Evolutionary conservation across 2,113 vertebrate genomes (phyloP).

Genomic region (Daboia siamensis): DNA sequence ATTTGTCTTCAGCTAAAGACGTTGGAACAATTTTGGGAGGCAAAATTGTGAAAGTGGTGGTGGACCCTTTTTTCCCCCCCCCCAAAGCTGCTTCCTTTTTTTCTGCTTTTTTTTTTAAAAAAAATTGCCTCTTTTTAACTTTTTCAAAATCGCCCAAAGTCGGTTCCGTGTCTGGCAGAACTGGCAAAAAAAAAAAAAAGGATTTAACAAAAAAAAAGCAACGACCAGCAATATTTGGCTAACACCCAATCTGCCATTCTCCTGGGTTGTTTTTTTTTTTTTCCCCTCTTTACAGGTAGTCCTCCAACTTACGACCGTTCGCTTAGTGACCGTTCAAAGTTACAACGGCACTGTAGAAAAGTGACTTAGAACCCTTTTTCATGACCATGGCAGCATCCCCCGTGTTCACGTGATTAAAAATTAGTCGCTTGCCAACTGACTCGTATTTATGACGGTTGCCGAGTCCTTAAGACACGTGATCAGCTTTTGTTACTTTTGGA

Average conservation of each 20-base stretch:
- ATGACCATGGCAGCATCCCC: fast-evolving
- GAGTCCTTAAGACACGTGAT: background rate
- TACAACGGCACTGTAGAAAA: too few species aligned
- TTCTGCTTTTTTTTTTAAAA: background rate
- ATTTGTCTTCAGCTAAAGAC: background rate
- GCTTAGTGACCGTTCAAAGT: background rate
- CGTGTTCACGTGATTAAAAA: background rate
- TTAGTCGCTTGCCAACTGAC: background rate
- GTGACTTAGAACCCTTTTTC: background rate
- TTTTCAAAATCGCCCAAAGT: background rate
- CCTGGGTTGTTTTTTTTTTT: too few species aligned
- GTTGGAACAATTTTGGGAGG: background rate
- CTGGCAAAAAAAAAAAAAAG: too few species aligned
- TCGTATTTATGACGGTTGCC: background rate
- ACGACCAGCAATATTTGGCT: background rate
- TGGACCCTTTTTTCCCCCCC: background rate
- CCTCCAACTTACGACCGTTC: background rate
- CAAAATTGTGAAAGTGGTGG: background rate
- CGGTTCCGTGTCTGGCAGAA: background rate
- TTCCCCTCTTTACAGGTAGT: background rate
- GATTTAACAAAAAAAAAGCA: background rate
- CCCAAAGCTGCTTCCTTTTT: background rate
- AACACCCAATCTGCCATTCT: background rate
- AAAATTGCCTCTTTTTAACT: background rate
- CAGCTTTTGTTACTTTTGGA: background rate